These are phyloP conservation scores for Nysson spinosus DNA, from an alignment of 2,888 invertebrate species.

Conservation along the genomic window DNA sequence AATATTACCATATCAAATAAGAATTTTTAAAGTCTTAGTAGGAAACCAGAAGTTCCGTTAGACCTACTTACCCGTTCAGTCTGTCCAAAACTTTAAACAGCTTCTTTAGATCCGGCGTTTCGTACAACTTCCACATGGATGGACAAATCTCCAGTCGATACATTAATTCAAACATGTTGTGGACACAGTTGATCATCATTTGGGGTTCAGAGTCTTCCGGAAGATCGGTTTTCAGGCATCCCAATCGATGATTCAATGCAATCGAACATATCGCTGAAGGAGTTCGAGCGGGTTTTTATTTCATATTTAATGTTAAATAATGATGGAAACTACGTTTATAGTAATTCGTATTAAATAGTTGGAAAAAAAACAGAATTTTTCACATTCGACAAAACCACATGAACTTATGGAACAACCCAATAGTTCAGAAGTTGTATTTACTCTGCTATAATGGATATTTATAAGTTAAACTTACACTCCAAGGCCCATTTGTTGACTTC, in stretches of 20 bases:
- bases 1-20: background rate
- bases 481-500: constrained; percentile 90
- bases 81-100: constrained; percentile 85
- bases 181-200: constrained; percentile 87
- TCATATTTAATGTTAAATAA: too few relatives aligned
- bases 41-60: background rate
- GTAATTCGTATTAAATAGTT: too few relatives aligned
- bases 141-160: constrained; percentile 86
- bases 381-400: too few relatives aligned
- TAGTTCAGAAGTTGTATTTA: background rate
- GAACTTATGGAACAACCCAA: too few relatives aligned
- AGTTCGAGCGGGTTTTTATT: background rate
- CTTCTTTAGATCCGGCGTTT: constrained; percentile 84
- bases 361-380: too few relatives aligned
- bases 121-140: constrained; percentile 86
- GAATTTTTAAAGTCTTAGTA: background rate
- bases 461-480: constrained; percentile 84
- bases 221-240: constrained; percentile 82
- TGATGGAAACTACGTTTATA: too few relatives aligned
- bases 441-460: background rate
- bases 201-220: constrained; percentile 82
- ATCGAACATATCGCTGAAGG: constrained; percentile 87
- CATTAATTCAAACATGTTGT: constrained; percentile 87
- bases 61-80: constrained; percentile 81
- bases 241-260: constrained; percentile 88